Base-by-base conservation (phyloP, 1,140 invertebrate species). In the Drosophila biarmipes region DNA sequence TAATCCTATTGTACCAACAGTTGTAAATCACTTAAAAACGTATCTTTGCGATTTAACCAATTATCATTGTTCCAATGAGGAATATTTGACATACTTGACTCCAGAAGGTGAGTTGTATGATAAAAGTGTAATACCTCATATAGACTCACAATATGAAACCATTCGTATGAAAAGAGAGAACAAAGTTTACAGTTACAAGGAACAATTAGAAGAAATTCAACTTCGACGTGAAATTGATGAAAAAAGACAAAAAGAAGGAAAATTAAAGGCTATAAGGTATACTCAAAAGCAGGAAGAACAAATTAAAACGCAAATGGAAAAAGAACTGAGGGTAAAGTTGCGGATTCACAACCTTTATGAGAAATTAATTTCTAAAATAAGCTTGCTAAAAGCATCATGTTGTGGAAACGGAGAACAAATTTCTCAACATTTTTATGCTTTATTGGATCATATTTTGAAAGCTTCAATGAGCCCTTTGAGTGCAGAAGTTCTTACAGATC, bases 161-260 rank as follows among this genome's bases (percentile, higher is more conserved):
- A 58, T 68, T 48, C 82, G 86, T 81, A 94, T 99, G 86, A 98
- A 98, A 92, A 94, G 98, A 40, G 98, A 99, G 90, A 99, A 97
- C 91, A 99, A 99, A 93, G 97, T 96, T 3, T 99, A 99, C 92
- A 98, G 97, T 15, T 99, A 98, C 91, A 98, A 98, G 91, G 98
- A 99, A 80, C 98, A 99, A 92, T 93, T 98, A 84, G 98, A 98
- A 90, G 98, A 99, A 92, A 92, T 99, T 57, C 96, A 98, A 85
- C 92, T 99, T 34, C 93, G 97, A 37, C 96, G 97, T 74, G 98
- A 99, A 93, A 93, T 99, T 10, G 98, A 98, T 75, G 97, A 98
- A 76, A 98, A 98, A 90, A 96, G 95, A 73, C 94, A 94, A 42
- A 95, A 95, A 78, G 96, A 98, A 89, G 97, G 97, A 4, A 96